Base-by-base conservation (phyloP, 1,140 invertebrate species). In the Halyomorpha halys region DNA sequence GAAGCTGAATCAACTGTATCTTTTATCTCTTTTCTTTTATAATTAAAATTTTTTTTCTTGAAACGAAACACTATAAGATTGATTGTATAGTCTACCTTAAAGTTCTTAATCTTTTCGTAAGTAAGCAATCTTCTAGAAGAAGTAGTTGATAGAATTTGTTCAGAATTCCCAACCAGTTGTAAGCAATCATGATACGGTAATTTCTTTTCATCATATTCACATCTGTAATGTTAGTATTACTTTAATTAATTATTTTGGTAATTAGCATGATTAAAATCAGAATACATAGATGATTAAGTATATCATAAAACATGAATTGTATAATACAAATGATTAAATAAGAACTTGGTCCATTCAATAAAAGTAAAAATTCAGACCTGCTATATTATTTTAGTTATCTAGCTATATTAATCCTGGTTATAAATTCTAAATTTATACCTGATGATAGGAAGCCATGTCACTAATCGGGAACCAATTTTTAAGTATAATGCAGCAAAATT, bases 401-500 rank as follows among this genome's bases (percentile, higher is more conserved):
- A 18, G 15, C 45, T 5, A 47, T 16, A 47, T 47, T 47, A 30
- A 30, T 30, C 27, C 27, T 30, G 8, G 27, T 4, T 4, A 8
- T 30, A 30, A 30, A 30, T 30, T 30, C 27, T 4, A 30, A 30
- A 56, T 15, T 19, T 56, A 23, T 45, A 65, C 87, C 86, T 83
- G 66, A 87, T 86, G 61, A 94, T 78, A 59, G 95, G 95, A 71
- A 94, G 83, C 94, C 94, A 97, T 77, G 86, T 94, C 0, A 96
- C 91, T 16, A 97, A 76, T 69, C 89, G 76, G 0, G 91, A 87
- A 34, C 84, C 81, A 4, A 91, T 64, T 69, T 77, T 82, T 45
- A 98, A 78, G 78, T 90, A 85, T 66, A 78, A 81, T 0, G 86
- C 86, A 6, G 90, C 81, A 76, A 97, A 94, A 67, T 82, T 78